Evolutionary conservation across 2,888 invertebrate genomes (phyloP), one percentile per base, ranked within the genome.

Genomic region (Tiliacea aurago): DNA sequence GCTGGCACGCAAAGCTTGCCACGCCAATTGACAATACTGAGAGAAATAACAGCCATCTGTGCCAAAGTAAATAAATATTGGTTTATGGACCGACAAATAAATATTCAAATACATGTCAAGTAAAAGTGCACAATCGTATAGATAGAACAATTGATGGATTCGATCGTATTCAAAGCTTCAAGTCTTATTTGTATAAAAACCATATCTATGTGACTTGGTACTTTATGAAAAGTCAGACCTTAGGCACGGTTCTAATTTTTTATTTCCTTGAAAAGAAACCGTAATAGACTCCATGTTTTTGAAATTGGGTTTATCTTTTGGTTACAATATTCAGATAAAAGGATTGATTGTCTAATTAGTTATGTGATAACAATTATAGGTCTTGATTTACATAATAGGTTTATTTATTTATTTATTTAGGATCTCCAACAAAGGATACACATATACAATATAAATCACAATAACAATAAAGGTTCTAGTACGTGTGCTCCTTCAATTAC

Each of bases 31-130:
- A 95, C 7, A 93, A 79, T 78, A 97, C 94, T 64, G 96, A 93
- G 45, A 97, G 81, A 75, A 97, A 97, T 45, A 97, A 88, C 51
- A 97, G 68, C 96, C 97, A 97, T 87, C 97, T 97, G 87, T 23
- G 68, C 58, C 28, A 71, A 41, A 23, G 51, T 58, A 45, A 28
- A 61, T 23, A 41, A 33, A 15, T 33, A 23, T 62, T 13, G 43
- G 47, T 37, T 56, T 47, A 74, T 20, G 13, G 15, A 49, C 18
- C 18, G 18, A 15, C 9, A 4, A 45, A 10, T 5, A 43, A 2
- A 37, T 45, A 33, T 43, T 58, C 1, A n/a, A 76, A 41, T 28
- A 28, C 28, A 28, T 28, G 51, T 41, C 4, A 61, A 23, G 7
- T 58, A 47, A 45, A 70, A 9, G 23, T 70, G 37, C 15, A 70